Base-by-base conservation (phyloP, 2,888 invertebrate species). In the Meteorus cinctellus region DNA sequence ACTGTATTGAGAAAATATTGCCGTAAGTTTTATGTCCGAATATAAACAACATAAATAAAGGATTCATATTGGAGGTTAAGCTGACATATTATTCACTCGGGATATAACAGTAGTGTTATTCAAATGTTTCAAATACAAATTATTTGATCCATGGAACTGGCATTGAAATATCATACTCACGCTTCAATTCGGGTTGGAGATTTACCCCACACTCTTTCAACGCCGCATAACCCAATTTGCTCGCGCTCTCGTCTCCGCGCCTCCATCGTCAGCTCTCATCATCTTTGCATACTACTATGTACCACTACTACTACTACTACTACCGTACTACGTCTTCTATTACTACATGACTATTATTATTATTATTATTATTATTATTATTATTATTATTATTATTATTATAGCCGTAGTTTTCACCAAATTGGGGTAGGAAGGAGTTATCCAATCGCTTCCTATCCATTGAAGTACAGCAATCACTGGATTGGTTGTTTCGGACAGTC, bases 161-260 rank as follows among this genome's bases (percentile, higher is more conserved):
- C 29, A 27, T 67, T 16, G 2, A 55, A 10, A 55, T 34, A 71
- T 69, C 24, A 41, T 6, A 91, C 93, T 91, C 90, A 95, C 93
- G 94, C 93, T 80, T 93, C 92, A 36, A 87, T 81, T 81, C 92
- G 92, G 0, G 91, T 84, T 0, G 96, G 96, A 1, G 95, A 95
- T 87, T 93, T 93, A 36, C 93, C 94, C 96, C 96, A 96, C 69
- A 95, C 91, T 77, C 92, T 91, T 2, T 92, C 90, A 27, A 93
- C 92, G 10, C 95, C 95, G 77, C 93, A 90, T 82, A 93, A 91
- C 1, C 96, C 95, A 63, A 96, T 94, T 78, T 92, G 90, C 85
- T 96, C 96, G 66, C 96, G 90, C 84, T 96, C 94, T 82, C 93
- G 92, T 74, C 96, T 90, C 74, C 96, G 90, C 0, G 93, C 92